Evolutionary conservation across 2,797 vertebrate species (phyloP).

Genomic region (Thaleichthys pacificus): DNA sequence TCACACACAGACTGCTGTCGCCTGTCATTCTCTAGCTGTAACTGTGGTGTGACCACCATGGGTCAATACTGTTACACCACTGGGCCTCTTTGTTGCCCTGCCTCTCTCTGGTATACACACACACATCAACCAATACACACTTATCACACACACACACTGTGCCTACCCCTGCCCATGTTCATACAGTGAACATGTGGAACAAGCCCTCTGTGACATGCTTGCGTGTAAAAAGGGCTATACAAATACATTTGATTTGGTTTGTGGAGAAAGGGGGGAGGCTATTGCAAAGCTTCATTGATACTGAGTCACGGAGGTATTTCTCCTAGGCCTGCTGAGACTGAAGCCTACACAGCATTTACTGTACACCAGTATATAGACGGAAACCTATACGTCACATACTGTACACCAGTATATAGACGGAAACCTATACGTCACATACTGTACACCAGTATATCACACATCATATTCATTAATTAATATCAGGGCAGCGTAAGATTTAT

Average conservation of each 20-base stretch:
- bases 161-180: background rate
- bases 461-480: background rate
- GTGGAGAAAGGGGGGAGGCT: background rate
- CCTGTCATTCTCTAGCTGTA: conserved; percentile 22
- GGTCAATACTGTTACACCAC: conserved; percentile 54
- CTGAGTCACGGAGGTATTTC: background rate
- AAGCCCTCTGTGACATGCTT: no score
- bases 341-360: background rate
- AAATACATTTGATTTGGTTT: no score
- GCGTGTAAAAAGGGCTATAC: no score
- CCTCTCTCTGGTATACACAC: conserved; percentile 28
- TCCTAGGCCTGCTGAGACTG: background rate
- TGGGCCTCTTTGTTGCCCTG: conserved; percentile 43
- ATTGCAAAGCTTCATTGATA: background rate
- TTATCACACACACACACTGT: conserved; percentile 2
- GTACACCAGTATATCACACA: background rate
- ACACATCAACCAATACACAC: background rate
- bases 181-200: background rate
- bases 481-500: background rate
- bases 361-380: background rate
- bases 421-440: background rate
- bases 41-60: conserved; percentile 44
- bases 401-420: background rate
- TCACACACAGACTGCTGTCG: conserved; percentile 44
- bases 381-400: background rate